These are phyloP conservation scores for Erebia aethiops DNA, from an alignment of 2,888 invertebrate genomes.

Conservation along the genomic window DNA sequence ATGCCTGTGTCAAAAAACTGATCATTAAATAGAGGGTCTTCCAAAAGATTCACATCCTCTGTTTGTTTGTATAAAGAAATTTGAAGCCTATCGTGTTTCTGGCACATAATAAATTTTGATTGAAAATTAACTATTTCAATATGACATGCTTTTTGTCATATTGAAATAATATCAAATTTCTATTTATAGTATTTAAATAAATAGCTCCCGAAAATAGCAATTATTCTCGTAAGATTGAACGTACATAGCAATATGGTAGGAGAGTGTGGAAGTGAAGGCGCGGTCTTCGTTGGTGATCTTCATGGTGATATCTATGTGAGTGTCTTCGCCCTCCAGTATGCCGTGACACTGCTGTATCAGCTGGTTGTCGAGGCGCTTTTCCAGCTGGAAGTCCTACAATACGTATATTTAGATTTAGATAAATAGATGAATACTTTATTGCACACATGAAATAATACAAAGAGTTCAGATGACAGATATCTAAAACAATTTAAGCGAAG, in stretches of 20 bases:
- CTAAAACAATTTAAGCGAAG: too few relatives aligned
- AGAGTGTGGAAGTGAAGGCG: slow-evolving; percentile 96
- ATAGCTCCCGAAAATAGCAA: too few relatives aligned
- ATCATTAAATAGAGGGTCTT: too few relatives aligned
- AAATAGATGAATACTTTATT: too few relatives aligned
- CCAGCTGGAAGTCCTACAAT: slow-evolving; percentile 91
- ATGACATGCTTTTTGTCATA: too few relatives aligned
- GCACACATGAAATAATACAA: too few relatives aligned
- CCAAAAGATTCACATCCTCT: neutral
- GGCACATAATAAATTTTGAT: slow-evolving; percentile 18
- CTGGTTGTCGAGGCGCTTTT: slow-evolving; percentile 91
- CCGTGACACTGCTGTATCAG: slow-evolving; percentile 88
- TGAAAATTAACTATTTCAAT: neutral
- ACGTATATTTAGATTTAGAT: too few relatives aligned
- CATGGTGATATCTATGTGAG: slow-evolving; percentile 88
- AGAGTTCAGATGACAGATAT: too few relatives aligned
- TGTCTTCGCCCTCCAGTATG: slow-evolving; percentile 88
- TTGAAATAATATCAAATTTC: too few relatives aligned
- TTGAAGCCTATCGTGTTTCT: too few relatives aligned
- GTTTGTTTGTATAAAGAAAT: too few relatives aligned
- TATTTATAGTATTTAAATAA: neutral
- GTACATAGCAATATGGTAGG: slow-evolving; percentile 97
- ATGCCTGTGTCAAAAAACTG: too few relatives aligned
- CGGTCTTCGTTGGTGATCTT: slow-evolving; percentile 95
- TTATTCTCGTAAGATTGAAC: slow-evolving; percentile 47